A percentile compares a stretch with the other conserved stretches of the same genome.
phyloP scores from a whole-genome alignment of 2,888 invertebrate genomes.

The Cancer borealis region DNA sequence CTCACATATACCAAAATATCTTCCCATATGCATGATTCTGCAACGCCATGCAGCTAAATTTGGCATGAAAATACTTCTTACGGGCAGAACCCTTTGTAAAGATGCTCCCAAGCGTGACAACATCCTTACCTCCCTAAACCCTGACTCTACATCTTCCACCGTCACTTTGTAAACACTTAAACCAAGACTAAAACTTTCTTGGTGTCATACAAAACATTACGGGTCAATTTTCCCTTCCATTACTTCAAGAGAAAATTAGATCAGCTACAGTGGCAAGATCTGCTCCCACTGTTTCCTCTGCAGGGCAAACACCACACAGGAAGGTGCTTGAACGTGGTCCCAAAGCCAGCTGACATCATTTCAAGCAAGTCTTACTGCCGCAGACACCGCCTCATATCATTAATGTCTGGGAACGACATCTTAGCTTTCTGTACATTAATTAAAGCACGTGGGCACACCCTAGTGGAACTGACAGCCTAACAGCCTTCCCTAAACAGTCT shows the following conservation, averaged over 20 bases:
- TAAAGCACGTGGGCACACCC: background rate
- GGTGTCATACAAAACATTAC: background rate
- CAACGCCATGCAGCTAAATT: background rate
- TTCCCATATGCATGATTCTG: background rate
- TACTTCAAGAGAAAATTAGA: background rate
- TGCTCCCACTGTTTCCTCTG: background rate
- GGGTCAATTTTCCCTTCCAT: background rate
- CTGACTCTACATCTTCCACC: background rate
- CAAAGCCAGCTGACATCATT: background rate
- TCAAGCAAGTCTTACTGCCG: too few relatives aligned
- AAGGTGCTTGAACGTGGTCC: background rate
- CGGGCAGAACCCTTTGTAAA: background rate
- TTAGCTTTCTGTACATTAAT: background rate
- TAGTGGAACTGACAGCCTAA: background rate
- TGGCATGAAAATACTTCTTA: constrained; percentile 1
- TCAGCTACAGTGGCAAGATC: background rate
- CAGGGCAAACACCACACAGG: background rate
- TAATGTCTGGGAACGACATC: background rate
- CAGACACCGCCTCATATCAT: background rate
- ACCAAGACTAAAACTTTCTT: too few relatives aligned
- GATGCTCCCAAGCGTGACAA: background rate
- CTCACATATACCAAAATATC: background rate
- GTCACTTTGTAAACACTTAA: background rate
- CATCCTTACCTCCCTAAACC: background rate
- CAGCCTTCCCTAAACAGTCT: background rate